Conservation (phyloP, 1,140 invertebrate genomes). For the Trypoxylus dichotomus region DNA sequence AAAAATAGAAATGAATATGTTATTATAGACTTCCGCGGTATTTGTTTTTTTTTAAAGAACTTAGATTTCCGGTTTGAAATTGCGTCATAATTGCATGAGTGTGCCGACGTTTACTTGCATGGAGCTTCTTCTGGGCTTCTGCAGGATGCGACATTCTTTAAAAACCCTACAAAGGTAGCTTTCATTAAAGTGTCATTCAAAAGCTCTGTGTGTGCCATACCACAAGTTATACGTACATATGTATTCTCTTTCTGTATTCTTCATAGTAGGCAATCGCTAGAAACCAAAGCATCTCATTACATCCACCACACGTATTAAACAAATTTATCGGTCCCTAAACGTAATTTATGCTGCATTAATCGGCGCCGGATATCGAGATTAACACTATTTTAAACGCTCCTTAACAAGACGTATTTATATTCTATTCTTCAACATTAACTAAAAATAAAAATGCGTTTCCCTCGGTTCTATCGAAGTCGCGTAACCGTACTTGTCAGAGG, state of each 20-base stretch:
- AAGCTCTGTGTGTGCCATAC: no score
- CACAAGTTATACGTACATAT: no score
- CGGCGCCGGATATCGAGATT: not conserved
- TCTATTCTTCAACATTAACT: not conserved
- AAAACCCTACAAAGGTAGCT: no score
- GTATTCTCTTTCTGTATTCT: not conserved
- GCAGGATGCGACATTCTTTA: no score
- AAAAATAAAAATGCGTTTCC: not conserved
- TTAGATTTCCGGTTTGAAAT: no score
- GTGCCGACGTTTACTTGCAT: no score
- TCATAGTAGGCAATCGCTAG: not conserved
- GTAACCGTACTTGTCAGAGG: not conserved
- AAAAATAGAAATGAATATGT: no score
- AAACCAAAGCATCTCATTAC: not conserved
- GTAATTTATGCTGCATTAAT: not conserved
- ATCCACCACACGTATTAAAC: not conserved
- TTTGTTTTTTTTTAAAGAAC: no score
- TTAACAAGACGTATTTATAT: not conserved
- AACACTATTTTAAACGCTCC: not conserved
- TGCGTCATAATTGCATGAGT: no score
- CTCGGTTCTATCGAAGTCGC: not conserved
- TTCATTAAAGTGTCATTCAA: no score
- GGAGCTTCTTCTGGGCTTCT: no score
- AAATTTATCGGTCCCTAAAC: not conserved
- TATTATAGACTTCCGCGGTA: no score